Conservation (phyloP, 2,113 vertebrate genomes). For the Hyperopisus bebe region DNA sequence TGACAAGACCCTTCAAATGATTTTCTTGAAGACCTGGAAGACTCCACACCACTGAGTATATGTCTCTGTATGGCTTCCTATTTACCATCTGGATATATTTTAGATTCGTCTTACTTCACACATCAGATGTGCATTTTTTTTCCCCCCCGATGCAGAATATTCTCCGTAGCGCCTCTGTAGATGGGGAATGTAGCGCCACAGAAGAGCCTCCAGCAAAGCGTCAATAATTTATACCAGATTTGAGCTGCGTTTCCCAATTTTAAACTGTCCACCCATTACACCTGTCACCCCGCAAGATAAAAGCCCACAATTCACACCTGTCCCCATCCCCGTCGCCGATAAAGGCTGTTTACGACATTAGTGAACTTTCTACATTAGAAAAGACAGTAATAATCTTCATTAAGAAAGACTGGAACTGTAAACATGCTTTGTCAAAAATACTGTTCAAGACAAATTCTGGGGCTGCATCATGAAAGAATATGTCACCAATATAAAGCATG, state of each 20-base stretch:
- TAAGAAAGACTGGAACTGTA: background rate
- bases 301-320: background rate
- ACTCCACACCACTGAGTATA: background rate
- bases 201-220: background rate
- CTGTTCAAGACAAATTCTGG: background rate
- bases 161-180: background rate
- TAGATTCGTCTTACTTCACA: background rate
- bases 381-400: background rate
- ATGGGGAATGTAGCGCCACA: background rate
- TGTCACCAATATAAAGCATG: background rate
- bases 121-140: constrained; percentile 12
- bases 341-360: background rate
- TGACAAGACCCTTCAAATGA: background rate
- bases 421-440: background rate
- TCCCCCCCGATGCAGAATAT: background rate
- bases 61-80: background rate
- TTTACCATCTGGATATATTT: background rate
- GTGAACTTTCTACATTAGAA: background rate
- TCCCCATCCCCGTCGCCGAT: background rate
- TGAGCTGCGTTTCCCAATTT: constrained; percentile 17
- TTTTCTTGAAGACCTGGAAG: background rate
- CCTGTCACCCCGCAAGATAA: background rate
- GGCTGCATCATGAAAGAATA: background rate
- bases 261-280: constrained; percentile 19
- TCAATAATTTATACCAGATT: constrained; percentile 27